Percentiles rank a stretch among this genome's conserved stretches.
These are phyloP conservation scores for Rana temporaria DNA, from an alignment of 2,113 vertebrate species.

Conservation along the genomic window DNA sequence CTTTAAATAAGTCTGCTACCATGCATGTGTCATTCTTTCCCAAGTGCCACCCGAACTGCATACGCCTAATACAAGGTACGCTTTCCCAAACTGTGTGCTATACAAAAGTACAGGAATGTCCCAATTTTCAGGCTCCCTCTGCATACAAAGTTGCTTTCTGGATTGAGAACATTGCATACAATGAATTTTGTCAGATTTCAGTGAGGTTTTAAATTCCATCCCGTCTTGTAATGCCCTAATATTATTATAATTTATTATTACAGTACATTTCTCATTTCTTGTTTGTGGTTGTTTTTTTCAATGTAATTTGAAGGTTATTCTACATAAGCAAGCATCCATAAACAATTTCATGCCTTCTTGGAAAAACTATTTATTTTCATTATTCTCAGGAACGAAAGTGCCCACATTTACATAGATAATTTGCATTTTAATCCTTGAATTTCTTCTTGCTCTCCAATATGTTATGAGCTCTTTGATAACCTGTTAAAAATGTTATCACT, in stretches of 20 bases:
- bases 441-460: background rate
- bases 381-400: slow-evolving; percentile 32
- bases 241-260: slow-evolving; percentile 21
- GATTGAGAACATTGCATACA: background rate
- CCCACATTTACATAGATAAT: slow-evolving; percentile 35
- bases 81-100: too few relatives aligned
- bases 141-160: background rate
- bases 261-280: slow-evolving; percentile 37
- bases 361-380: slow-evolving; percentile 40
- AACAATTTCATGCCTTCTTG: slow-evolving; percentile 43
- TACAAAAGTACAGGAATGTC: too few relatives aligned
- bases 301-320: slow-evolving; percentile 35
- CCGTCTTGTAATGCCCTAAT: slow-evolving; percentile 8
- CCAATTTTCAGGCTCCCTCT: too few relatives aligned
- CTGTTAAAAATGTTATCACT: slow-evolving; percentile 16
- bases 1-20: too few relatives aligned
- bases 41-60: too few relatives aligned
- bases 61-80: too few relatives aligned
- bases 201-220: background rate
- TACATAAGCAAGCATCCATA: slow-evolving; percentile 36
- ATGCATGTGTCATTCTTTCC: too few relatives aligned
- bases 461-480: slow-evolving; percentile 1
- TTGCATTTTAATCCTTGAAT: slow-evolving; percentile 37
- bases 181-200: background rate
- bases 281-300: slow-evolving; percentile 1